Percentiles rank a stretch among this genome's conserved stretches.
Conservation (phyloP, 1,140 invertebrate species). For the Drosophila eugracilis region DNA sequence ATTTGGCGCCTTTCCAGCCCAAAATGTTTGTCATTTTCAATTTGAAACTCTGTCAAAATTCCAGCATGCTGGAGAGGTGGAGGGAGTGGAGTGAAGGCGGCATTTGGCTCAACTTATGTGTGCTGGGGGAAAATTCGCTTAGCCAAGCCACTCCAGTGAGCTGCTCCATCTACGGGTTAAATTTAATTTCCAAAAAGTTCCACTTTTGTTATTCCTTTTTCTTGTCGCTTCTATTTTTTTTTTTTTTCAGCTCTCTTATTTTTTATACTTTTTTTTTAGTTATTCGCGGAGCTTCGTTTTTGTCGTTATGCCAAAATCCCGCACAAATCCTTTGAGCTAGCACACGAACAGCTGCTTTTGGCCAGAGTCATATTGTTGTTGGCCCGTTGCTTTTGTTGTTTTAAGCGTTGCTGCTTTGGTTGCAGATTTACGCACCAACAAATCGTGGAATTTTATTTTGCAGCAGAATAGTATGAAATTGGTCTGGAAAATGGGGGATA, state of each 20-base stretch:
- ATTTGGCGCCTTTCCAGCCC: conserved; percentile 17
- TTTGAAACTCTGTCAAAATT: conserved; percentile 60
- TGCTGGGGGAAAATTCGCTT: conserved; percentile 53
- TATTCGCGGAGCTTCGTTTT: conserved; percentile 59
- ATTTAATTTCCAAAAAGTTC: conserved; percentile 76
- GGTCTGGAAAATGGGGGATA: neutral
- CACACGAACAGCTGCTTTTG: conserved; percentile 78
- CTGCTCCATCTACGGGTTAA: conserved; percentile 61
- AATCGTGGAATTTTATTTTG: conserved; percentile 75
- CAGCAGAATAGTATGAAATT: neutral
- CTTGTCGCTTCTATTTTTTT: conserved; percentile 34
- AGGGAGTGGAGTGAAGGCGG: neutral
- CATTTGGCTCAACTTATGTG: conserved; percentile 43
- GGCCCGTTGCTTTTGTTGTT: conserved; percentile 53
- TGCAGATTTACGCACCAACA: conserved; percentile 80
- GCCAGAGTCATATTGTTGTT: conserved; percentile 35
- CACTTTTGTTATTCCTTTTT: conserved; percentile 62
- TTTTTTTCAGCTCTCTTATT: conserved; percentile 1
- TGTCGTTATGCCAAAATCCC: conserved; percentile 79
- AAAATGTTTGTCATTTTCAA: conserved; percentile 56
- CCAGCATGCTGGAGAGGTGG: neutral
- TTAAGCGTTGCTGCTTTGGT: conserved; percentile 73
- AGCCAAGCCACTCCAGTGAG: conserved; percentile 49
- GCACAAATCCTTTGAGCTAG: conserved; percentile 81
- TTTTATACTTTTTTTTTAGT: conserved; percentile 26